Evolutionary conservation across 2,797 vertebrate genomes (phyloP).

Genomic region (Dendrocincla fuliginosa): DNA sequence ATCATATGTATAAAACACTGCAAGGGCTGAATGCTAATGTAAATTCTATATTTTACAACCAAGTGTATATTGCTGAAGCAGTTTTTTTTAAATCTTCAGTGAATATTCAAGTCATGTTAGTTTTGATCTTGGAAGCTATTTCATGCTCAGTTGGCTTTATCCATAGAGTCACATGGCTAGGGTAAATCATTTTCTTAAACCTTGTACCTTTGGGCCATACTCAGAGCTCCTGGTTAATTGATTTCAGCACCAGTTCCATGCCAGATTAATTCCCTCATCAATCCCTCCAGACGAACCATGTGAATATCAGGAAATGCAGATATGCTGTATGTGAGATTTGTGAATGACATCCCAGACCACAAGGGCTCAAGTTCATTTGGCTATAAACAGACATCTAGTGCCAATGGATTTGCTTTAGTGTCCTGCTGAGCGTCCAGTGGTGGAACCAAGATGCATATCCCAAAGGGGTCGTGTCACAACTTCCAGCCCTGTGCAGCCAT

Average conservation of each 20-base stretch:
- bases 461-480: neutral
- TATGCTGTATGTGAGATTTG: neutral
- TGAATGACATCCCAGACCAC: neutral
- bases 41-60: slow-evolving; percentile 70
- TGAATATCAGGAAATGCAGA: neutral
- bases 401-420: neutral
- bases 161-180: neutral
- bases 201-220: neutral
- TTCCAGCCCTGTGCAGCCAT: neutral
- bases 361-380: neutral
- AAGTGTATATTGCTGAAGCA: slow-evolving; percentile 59
- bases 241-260: neutral
- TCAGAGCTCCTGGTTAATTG: neutral
- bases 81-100: slow-evolving; percentile 59
- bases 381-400: neutral
- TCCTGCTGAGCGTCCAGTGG: neutral
- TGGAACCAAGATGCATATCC: neutral
- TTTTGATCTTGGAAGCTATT: slow-evolving; percentile 19
- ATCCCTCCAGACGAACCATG: neutral
- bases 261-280: neutral
- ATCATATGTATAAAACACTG: slow-evolving; percentile 49
- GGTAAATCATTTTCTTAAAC: neutral
- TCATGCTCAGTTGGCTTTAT: slow-evolving; percentile 1
- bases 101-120: slow-evolving; percentile 25
- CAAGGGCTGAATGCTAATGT: slow-evolving; percentile 64